Conservation (phyloP, 1,140 invertebrate genomes). For the Lepidurus apus region DNA sequence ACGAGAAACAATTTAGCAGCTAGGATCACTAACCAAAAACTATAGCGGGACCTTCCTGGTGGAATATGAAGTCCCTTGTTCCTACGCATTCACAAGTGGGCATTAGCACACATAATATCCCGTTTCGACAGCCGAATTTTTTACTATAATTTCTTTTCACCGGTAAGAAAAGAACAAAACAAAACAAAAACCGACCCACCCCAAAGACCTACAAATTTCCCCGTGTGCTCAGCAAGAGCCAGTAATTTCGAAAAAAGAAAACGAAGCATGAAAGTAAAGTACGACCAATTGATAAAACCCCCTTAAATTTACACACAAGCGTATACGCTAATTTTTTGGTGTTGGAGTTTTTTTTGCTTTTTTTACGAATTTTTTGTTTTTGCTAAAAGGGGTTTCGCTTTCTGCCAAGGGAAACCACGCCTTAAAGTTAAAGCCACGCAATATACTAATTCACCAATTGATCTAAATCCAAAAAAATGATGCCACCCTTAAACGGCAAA, state of each 20-base stretch:
- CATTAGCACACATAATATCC: not conserved
- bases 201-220: not conserved
- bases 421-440: conserved; percentile 1
- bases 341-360: not conserved
- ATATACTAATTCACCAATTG: not conserved
- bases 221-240: not conserved
- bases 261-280: not conserved
- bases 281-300: not conserved
- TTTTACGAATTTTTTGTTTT: not conserved
- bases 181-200: not conserved
- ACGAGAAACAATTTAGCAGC: not conserved
- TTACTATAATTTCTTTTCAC: not conserved
- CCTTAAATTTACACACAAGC: not conserved
- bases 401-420: not conserved
- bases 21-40: not conserved
- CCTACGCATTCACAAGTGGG: not conserved
- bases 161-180: no score
- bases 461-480: not conserved
- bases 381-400: not conserved
- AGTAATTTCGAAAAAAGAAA: not conserved
- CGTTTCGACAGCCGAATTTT: not conserved
- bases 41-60: not conserved
- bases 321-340: conserved; percentile 19
- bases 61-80: not conserved
- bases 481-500: not conserved